Conservation (phyloP, 1,140 invertebrate genomes). For the Listronotus oregonensis region DNA sequence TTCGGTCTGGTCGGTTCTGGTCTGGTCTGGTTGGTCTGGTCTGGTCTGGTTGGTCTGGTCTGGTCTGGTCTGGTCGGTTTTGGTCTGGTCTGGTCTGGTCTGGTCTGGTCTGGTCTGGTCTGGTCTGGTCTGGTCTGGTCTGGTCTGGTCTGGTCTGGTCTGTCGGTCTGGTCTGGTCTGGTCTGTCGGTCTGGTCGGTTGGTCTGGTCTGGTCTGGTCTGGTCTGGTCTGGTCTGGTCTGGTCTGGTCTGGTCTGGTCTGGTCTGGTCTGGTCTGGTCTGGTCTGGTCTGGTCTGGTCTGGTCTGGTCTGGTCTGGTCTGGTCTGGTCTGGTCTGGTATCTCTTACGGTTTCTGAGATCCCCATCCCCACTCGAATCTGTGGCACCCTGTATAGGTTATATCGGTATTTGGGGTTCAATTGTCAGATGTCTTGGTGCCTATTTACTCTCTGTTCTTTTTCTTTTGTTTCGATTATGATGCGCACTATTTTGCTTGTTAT, state of each 20-base stretch:
- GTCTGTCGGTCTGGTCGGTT: no score
- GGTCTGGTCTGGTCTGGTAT: slow-evolving; percentile 11
- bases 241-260: slow-evolving; percentile 15
- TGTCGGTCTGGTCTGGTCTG: slow-evolving; percentile 5
- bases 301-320: slow-evolving; percentile 17
- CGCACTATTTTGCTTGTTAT: no score
- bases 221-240: slow-evolving; percentile 18
- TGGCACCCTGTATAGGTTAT: no score
- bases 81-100: slow-evolving; percentile 5
- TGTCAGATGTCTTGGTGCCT: no score
- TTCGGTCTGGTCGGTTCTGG: background rate
- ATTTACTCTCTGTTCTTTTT: no score
- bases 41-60: background rate
- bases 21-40: no score
- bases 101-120: slow-evolving; percentile 5
- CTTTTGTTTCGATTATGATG: no score
- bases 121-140: slow-evolving; percentile 5
- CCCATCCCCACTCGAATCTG: no score
- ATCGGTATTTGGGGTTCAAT: no score
- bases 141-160: slow-evolving; percentile 5
- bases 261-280: slow-evolving; percentile 16
- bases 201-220: slow-evolving; percentile 18
- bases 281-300: slow-evolving; percentile 15
- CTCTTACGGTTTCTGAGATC: background rate
- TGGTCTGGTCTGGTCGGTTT: background rate